These are phyloP conservation scores for Rhaphigaster nebulosa DNA, from an alignment of 2,888 invertebrate genomes.

Conservation along the genomic window DNA sequence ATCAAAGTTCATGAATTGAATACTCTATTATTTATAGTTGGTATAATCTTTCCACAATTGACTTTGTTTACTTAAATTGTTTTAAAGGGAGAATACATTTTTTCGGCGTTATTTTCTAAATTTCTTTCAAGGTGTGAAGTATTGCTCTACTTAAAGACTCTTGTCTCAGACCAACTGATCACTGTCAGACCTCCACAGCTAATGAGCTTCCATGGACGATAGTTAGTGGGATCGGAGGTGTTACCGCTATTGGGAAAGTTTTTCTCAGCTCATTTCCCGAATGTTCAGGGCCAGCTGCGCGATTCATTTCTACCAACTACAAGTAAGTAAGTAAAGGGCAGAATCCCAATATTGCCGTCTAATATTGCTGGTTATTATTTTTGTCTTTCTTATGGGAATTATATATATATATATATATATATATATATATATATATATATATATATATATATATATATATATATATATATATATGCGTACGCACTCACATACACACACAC, in stretches of 20 bases:
- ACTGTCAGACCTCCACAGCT: not conserved
- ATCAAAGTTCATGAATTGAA: too few species aligned
- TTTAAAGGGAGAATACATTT: not conserved
- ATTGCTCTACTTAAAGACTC: not conserved
- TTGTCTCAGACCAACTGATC: not conserved
- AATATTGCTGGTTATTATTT: not conserved
- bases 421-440: too few species aligned
- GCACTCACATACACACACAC: too few species aligned
- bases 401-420: not conserved
- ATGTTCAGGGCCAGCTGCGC: constrained; percentile 15
- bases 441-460: too few species aligned
- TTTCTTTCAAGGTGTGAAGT: not conserved
- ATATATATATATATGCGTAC: too few species aligned
- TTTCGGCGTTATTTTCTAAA: not conserved
- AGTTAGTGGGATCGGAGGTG: constrained; percentile 26
- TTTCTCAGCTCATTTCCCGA: constrained; percentile 36
- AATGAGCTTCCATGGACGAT: not conserved
- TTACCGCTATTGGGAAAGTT: constrained; percentile 48
- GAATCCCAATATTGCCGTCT: not conserved
- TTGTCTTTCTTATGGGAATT: not conserved
- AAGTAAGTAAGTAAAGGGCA: too few species aligned
- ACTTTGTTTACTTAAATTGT: not conserved
- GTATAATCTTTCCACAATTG: not conserved
- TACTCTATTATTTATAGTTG: not conserved
- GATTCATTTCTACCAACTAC: constrained; percentile 2